A percentile compares a stretch with the other conserved stretches of the same genome.
Conservation (phyloP, 2,888 invertebrate genomes). For the Raillietiella orientalis region DNA sequence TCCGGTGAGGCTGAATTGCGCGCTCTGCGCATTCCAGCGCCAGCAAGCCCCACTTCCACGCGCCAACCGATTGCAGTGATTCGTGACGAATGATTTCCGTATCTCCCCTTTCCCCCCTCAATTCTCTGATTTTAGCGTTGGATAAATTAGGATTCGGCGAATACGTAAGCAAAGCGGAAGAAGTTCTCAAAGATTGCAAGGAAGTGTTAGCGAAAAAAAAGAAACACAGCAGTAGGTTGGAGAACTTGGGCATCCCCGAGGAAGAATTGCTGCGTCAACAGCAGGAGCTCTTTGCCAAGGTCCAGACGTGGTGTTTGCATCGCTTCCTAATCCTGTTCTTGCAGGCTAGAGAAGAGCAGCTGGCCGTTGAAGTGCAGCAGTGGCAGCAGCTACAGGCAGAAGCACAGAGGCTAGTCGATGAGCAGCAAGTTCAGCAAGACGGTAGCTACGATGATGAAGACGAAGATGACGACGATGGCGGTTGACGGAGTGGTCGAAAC, state of each 20-base stretch:
- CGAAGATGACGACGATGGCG: conserved; percentile 4
- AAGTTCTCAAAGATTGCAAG: conserved; percentile 77
- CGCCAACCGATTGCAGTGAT: no score
- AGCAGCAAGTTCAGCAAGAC: conserved; percentile 3
- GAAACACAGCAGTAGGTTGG: conserved; percentile 73
- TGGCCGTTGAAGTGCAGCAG: conserved; percentile 57
- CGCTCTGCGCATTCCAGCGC: no score
- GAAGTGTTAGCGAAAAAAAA: conserved; percentile 85
- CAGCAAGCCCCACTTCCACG: no score
- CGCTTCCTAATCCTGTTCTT: conserved; percentile 4
- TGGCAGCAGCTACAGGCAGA: conserved; percentile 50
- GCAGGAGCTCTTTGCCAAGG: conserved; percentile 82
- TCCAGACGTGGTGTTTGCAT: conserved; percentile 7
- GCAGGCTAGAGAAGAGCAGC: conserved; percentile 58
- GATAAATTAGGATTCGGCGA: conserved; percentile 70
- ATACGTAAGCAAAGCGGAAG: conserved; percentile 77
- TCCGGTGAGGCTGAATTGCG: no score
- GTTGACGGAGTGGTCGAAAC: no score
- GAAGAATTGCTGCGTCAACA: conserved; percentile 85
- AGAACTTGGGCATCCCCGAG: conserved; percentile 94
- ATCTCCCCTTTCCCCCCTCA: no score
- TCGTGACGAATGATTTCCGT: no score
- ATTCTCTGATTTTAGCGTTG: conserved; percentile 40
- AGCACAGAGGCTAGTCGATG: conserved; percentile 12
- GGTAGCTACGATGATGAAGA: neutral